Percentiles rank a stretch among this genome's conserved stretches.
These are phyloP conservation scores for Oikopleura dioica DNA, from an alignment of 23 tunicate species.

Conservation along the genomic window DNA sequence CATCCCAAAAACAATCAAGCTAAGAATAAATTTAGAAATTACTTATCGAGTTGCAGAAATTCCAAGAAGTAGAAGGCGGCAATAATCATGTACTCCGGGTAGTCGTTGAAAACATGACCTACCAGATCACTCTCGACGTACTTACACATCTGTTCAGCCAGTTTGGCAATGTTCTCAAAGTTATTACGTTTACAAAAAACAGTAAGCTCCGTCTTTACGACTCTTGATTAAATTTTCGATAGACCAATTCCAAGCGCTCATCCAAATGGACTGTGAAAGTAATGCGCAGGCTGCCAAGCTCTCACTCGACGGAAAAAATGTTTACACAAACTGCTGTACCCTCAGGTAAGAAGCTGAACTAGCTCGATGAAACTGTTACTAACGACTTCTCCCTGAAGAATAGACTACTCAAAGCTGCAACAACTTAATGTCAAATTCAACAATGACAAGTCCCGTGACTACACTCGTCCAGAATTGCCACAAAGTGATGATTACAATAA, in stretches of 20 bases:
- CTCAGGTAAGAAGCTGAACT: too few relatives aligned
- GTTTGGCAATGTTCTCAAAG: slow-evolving; percentile 64
- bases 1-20: neutral
- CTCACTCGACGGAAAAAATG: slow-evolving; percentile 74
- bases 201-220: slow-evolving; percentile 29
- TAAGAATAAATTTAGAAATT: neutral
- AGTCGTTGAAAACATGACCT: slow-evolving; percentile 57
- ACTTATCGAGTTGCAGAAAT: slow-evolving; percentile 25
- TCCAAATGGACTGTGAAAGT: slow-evolving; percentile 70
- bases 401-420: slow-evolving; percentile 63
- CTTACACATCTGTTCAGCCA: slow-evolving; percentile 51
- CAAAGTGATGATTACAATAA: too few relatives aligned
- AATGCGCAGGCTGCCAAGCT: slow-evolving; percentile 75
- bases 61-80: slow-evolving; percentile 78
- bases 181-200: slow-evolving; percentile 78
- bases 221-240: neutral
- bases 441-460: slow-evolving; percentile 74
- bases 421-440: slow-evolving; percentile 68
- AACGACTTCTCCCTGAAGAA: too few relatives aligned
- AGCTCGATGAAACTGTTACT: too few relatives aligned
- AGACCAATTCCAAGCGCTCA: slow-evolving; percentile 90
- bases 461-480: slow-evolving; percentile 58
- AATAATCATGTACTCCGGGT: slow-evolving; percentile 57
- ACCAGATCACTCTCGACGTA: slow-evolving; percentile 54
- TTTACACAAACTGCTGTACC: slow-evolving; percentile 61